phyloP scores from a whole-genome alignment of 2,797 vertebrate species.

The Myotis pilosus region DNA sequence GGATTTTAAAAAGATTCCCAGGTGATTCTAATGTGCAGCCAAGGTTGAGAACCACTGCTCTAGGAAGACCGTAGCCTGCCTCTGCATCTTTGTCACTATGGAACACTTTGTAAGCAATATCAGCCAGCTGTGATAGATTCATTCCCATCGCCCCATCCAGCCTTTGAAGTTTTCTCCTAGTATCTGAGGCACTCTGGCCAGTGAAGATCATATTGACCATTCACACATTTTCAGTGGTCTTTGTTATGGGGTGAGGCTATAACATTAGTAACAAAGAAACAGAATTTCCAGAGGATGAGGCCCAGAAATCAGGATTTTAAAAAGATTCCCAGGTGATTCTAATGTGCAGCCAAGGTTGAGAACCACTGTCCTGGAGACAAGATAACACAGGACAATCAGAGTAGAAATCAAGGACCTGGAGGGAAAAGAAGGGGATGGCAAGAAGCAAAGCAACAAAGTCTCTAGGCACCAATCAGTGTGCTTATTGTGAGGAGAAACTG shows the following conservation, averaged over 20 bases:
- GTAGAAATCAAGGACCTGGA: not conserved
- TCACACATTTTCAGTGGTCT: not conserved
- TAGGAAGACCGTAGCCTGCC: not conserved
- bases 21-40: no score
- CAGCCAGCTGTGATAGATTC: not conserved
- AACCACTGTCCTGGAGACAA: not conserved
- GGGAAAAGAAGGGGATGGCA: not conserved
- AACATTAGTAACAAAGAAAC: no score
- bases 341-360: no score
- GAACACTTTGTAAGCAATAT: not conserved
- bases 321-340: no score
- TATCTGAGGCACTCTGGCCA: not conserved
- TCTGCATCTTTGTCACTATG: not conserved
- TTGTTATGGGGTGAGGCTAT: no score
- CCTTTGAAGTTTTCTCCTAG: not conserved
- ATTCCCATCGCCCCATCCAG: not conserved
- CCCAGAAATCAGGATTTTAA: no score
- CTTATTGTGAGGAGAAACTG: not conserved
- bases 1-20: no score
- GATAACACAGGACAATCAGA: not conserved
- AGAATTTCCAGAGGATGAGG: no score
- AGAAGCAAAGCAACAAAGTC: not conserved
- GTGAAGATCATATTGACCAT: not conserved
- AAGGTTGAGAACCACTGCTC: no score
- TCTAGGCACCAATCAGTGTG: not conserved